A percentile compares a stretch with the other conserved stretches of the same genome.
Evolutionary conservation across 1,140 invertebrate species (phyloP).

Genomic region (Drosophila tropicalis): DNA sequence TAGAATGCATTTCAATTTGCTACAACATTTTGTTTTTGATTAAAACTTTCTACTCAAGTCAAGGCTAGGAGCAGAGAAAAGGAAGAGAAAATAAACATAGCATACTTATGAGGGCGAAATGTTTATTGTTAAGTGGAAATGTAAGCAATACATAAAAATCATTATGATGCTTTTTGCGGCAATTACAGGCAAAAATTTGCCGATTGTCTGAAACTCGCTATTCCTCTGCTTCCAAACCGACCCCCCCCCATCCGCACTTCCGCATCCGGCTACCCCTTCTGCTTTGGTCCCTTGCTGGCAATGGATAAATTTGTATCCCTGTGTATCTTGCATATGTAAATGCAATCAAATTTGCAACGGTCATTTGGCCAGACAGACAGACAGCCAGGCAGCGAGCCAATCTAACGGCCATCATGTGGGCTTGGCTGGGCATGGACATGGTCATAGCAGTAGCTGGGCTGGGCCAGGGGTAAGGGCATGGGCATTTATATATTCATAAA

Average conservation of each 20-base stretch:
- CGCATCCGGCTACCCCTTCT: not conserved
- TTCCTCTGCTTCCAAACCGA: not conserved
- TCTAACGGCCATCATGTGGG: constrained; percentile 70
- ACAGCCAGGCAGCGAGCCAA: constrained; percentile 37
- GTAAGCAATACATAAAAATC: constrained; percentile 12
- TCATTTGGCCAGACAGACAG: constrained; percentile 68
- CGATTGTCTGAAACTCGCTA: constrained; percentile 7
- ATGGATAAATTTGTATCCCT: constrained; percentile 16
- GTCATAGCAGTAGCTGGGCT: constrained; percentile 16
- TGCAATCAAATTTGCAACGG: constrained; percentile 78
- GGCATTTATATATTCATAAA: constrained; percentile 13
- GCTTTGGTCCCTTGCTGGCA: constrained; percentile 1
- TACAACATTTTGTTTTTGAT: no score
- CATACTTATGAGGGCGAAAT: no score
- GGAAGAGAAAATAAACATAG: not conserved
- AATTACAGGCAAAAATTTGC: constrained; percentile 1
- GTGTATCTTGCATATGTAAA: constrained; percentile 69
- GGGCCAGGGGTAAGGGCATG: constrained; percentile 21
- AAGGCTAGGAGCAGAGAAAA: not conserved
- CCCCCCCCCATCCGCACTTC: no score
- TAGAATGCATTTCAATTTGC: no score
- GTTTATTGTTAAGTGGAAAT: constrained; percentile 1
- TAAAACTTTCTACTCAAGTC: no score
- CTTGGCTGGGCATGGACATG: constrained; percentile 31
- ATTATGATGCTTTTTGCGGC: constrained; percentile 16